Base-by-base conservation (phyloP, 1,140 invertebrate species). In the Hylaeus anthracinus region DNA sequence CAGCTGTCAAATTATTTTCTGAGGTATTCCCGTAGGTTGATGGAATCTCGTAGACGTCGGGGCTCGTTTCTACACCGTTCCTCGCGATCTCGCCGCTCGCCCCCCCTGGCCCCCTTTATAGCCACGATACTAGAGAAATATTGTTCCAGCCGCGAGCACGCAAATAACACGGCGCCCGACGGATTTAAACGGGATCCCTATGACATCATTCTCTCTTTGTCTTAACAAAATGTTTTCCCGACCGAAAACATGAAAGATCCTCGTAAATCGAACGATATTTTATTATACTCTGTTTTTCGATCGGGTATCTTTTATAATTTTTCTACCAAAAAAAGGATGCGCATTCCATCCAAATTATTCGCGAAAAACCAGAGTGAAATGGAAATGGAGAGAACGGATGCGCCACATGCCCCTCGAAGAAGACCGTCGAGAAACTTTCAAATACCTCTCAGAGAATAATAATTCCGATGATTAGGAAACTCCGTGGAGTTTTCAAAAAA, bases 1-100 rank as follows among this genome's bases (percentile, higher is more conserved):
- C 84, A 84, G 83, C 84, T 85, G 82, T 84, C 65, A 85, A 85
- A 85, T 85, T 81, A 85, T 85, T 84, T 75, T 85, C 78, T 61
- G 72, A 76, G 72, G 77, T 75, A 76, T 84, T 84, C 83, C 71
- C 79, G 83, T 58, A 67, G 83, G 83, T 85, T 77, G 83, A 83
- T 84, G 72, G 78, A 84, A 84, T 85, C 61, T 82, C 79, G 67
- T 70, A 78, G 71, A 56, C 71, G 81, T 37, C 65, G 66, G 5
- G 56, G 64, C 74, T 65, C 64, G 56, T 74, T 77, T 77, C 77
- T 60, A 61, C 66, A 51, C 55, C 76, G 66, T 78, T 75, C 66
- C 84, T 79, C 81, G 53, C 79, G 71, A 85, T 82, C 76, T 76
- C 51, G 80, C 72, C 64, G 53, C 48, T 15, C 70, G 61, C 76